Percentiles rank a stretch among this genome's conserved stretches.
phyloP scores from a whole-genome alignment of 2,113 vertebrate species.

The Dasypus novemcinctus region DNA sequence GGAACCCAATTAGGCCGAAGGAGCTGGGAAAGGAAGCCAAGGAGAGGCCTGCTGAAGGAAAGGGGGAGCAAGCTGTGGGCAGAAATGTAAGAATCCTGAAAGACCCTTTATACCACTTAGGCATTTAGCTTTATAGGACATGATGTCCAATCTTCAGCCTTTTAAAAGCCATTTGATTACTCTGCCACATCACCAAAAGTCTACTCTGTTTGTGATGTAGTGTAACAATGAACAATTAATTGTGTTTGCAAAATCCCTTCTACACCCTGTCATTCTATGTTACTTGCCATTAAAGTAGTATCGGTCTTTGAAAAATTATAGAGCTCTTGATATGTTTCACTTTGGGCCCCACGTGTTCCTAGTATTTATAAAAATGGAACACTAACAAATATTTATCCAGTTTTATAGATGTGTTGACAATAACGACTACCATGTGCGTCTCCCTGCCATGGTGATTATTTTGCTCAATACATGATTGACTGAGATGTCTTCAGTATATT shows the following conservation, averaged over 20 bases:
- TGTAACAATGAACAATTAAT: neutral
- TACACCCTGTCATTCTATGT: constrained; percentile 68
- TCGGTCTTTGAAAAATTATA: constrained; percentile 53
- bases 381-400: constrained; percentile 75
- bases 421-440: constrained; percentile 53
- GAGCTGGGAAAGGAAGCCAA: neutral
- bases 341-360: constrained; percentile 69
- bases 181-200: neutral
- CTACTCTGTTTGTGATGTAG: constrained; percentile 4
- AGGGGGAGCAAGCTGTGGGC: neutral
- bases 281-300: constrained; percentile 71
- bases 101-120: neutral
- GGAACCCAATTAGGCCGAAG: neutral
- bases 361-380: constrained; percentile 70
- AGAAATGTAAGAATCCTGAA: neutral
- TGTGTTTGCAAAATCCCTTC: constrained; percentile 17
- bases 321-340: constrained; percentile 51
- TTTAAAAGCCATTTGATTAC: neutral
- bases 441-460: constrained; percentile 64
- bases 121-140: neutral
- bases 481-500: constrained; percentile 59
- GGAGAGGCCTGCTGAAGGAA: neutral
- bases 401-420: constrained; percentile 70
- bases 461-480: constrained; percentile 70
- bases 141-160: neutral